Conservation (phyloP, 1,140 invertebrate genomes). For the Samia ricini region DNA sequence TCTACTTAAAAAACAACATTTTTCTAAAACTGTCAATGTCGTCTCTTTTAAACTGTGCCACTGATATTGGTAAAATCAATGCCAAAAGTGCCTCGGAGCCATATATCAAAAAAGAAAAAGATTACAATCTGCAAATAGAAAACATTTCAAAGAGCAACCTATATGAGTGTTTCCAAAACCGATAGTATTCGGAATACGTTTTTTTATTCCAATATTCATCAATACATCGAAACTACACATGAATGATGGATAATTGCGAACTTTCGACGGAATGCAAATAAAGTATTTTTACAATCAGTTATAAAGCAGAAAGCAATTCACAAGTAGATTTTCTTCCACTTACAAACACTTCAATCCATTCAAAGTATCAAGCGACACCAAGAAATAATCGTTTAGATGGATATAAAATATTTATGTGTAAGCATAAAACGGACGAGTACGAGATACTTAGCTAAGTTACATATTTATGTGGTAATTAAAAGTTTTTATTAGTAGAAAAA, state of each 20-base stretch:
- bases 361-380: not conserved
- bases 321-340: not conserved
- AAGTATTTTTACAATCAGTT: not conserved
- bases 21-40: no score
- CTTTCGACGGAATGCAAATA: no score
- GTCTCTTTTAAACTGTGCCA: no score
- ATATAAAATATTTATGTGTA: not conserved
- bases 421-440: not conserved
- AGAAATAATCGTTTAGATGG: not conserved
- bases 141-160: no score
- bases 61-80: no score
- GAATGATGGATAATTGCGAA: no score
- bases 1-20: no score
- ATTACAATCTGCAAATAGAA: no score
- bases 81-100: no score
- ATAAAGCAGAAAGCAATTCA: not conserved
- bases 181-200: not conserved
- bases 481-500: not conserved
- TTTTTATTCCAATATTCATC: not conserved
- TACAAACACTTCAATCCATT: not conserved
- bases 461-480: not conserved
- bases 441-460: not conserved
- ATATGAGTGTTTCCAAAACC: no score
- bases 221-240: no score
- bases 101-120: no score